phyloP scores from a whole-genome alignment of 2,888 invertebrate species.

The Lissocephala sabroskyi region DNA sequence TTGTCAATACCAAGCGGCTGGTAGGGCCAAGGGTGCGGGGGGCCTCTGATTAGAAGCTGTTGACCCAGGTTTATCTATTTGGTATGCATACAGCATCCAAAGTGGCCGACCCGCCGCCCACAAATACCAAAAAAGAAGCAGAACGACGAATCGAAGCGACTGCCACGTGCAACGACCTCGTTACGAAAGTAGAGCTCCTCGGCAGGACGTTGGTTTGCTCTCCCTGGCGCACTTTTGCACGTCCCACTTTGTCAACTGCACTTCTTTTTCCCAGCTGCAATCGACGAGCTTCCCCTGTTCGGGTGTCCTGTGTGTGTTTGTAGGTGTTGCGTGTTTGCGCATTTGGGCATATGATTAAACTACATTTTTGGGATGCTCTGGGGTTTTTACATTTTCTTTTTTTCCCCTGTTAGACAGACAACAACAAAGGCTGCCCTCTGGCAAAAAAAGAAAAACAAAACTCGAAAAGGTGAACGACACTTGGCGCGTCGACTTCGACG shows the following conservation, averaged over 20 bases:
- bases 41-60: too few species aligned
- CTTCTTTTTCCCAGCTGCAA: constrained; percentile 4
- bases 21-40: too few species aligned
- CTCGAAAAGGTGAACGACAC: constrained; percentile 42
- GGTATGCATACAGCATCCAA: constrained; percentile 38
- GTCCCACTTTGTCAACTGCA: constrained; percentile 25
- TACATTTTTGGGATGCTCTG: constrained; percentile 46
- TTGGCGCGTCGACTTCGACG: constrained; percentile 13
- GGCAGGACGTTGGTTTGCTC: neutral
- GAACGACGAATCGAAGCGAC: too few species aligned
- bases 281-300: neutral
- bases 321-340: constrained; percentile 58
- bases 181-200: constrained; percentile 55
- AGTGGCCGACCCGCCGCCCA: neutral
- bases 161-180: constrained; percentile 54
- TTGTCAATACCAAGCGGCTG: too few species aligned
- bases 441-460: constrained; percentile 5
- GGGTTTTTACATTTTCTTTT: constrained; percentile 14
- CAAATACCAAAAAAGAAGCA: constrained; percentile 3
- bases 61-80: too few species aligned
- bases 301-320: constrained; percentile 2
- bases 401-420: too few species aligned
- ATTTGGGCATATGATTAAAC: constrained; percentile 63
- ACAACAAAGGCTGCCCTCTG: too few species aligned
- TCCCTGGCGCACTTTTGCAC: constrained; percentile 25